A percentile compares a stretch with the other conserved stretches of the same genome.
Evolutionary conservation across 2,113 vertebrate species (phyloP).

Genomic region (Arizona elegans): DNA sequence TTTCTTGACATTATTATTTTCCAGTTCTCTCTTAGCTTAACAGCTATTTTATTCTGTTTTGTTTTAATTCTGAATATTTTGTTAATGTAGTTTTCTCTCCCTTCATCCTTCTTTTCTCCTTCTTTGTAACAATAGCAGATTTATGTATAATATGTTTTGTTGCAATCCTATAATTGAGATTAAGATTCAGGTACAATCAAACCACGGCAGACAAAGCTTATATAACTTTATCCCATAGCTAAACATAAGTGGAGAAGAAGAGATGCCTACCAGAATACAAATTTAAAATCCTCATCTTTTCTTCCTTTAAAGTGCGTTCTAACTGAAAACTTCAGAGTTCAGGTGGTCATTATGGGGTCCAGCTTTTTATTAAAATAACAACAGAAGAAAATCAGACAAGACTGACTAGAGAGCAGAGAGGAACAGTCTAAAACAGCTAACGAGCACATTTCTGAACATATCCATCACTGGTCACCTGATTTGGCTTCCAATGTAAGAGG

Average conservation of each 20-base stretch:
- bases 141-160: background rate
- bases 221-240: background rate
- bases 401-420: background rate
- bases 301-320: background rate
- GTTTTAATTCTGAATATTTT: background rate
- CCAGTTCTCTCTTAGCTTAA: no score
- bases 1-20: no score
- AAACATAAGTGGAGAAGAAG: background rate
- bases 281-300: background rate
- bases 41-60: background rate
- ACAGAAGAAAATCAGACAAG: background rate
- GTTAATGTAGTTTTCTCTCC: background rate
- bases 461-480: background rate
- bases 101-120: background rate
- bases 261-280: background rate
- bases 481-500: background rate
- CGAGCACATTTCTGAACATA: background rate
- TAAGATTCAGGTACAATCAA: background rate
- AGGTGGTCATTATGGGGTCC: background rate
- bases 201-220: background rate
- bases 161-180: background rate
- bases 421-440: background rate
- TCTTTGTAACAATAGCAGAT: background rate
- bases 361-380: background rate
- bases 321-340: background rate